Evolutionary conservation across 2,888 invertebrate species (phyloP).

Genomic region (Mongoloraphidia duomilia): DNA sequence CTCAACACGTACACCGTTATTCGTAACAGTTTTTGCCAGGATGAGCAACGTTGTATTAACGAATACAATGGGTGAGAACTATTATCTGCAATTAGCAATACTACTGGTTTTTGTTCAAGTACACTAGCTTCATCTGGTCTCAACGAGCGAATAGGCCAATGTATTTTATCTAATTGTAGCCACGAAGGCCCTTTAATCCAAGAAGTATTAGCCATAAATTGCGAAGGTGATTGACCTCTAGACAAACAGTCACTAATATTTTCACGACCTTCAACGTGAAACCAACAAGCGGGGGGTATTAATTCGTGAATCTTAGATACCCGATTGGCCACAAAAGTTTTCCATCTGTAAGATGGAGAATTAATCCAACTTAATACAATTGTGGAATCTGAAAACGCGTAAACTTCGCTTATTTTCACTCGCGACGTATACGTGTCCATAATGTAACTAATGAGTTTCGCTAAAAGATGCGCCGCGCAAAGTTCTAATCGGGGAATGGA

Average conservation of each 20-base stretch:
- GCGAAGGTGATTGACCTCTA: constrained; percentile 6
- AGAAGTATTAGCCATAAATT: neutral
- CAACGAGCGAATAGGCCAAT: neutral
- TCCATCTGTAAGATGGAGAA: constrained; percentile 9
- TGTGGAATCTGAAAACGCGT: constrained; percentile 11
- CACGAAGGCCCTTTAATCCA: neutral
- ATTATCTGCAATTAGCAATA: neutral
- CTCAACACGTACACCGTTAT: neutral
- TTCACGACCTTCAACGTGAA: constrained; percentile 3
- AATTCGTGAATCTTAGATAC: constrained; percentile 8
- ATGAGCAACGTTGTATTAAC: neutral
- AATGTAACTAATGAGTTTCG: constrained; percentile 3
- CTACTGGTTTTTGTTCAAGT: neutral
- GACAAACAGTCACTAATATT: constrained; percentile 9
- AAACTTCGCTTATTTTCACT: neutral
- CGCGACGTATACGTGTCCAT: neutral
- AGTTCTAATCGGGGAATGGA: constrained; percentile 11
- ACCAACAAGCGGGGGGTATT: constrained; percentile 2
- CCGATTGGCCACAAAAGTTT: constrained; percentile 12
- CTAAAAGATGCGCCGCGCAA: constrained; percentile 9
- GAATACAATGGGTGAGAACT: neutral
- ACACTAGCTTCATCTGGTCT: neutral
- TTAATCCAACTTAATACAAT: constrained; percentile 9
- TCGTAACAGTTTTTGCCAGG: neutral
- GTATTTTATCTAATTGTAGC: neutral